A percentile compares a stretch with the other conserved stretches of the same genome.
These are phyloP conservation scores for Merops nubicus DNA, from an alignment of 2,113 vertebrate genomes.

Conservation along the genomic window DNA sequence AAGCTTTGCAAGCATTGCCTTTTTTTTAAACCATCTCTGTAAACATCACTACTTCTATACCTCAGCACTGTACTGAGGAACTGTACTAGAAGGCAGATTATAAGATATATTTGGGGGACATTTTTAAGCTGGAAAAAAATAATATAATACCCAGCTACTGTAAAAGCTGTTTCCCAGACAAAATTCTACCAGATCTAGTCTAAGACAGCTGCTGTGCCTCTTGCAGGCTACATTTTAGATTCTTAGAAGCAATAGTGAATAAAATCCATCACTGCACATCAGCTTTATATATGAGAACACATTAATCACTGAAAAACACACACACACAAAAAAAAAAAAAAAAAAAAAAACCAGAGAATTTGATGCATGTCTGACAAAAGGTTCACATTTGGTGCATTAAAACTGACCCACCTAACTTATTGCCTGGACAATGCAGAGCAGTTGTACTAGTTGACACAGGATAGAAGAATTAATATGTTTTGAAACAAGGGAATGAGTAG, in stretches of 20 bases:
- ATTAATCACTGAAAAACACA: neutral
- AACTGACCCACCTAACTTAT: neutral
- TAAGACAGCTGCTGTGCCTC: neutral
- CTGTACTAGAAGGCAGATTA: neutral
- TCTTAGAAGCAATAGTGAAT: neutral
- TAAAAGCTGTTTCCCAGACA: neutral
- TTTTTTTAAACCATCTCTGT: neutral
- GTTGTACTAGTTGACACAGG: neutral
- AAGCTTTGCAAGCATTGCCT: neutral
- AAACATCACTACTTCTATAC: neutral
- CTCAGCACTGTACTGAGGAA: neutral
- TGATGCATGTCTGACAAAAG: rapidly evolving
- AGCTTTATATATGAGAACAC: neutral
- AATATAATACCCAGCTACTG: neutral
- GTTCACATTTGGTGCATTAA: neutral
- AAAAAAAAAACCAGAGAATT: too few species aligned
- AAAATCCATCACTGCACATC: neutral
- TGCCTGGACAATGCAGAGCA: neutral
- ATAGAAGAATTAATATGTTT: neutral
- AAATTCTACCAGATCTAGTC: neutral
- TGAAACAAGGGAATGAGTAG: neutral
- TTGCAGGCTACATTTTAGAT: neutral
- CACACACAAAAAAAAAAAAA: too few species aligned
- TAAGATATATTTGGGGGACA: neutral
- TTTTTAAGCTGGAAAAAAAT: neutral